Percentiles rank a stretch among this genome's conserved stretches.
Evolutionary conservation across 2,113 vertebrate species (phyloP).

Genomic region (Burhinus oedicnemus): DNA sequence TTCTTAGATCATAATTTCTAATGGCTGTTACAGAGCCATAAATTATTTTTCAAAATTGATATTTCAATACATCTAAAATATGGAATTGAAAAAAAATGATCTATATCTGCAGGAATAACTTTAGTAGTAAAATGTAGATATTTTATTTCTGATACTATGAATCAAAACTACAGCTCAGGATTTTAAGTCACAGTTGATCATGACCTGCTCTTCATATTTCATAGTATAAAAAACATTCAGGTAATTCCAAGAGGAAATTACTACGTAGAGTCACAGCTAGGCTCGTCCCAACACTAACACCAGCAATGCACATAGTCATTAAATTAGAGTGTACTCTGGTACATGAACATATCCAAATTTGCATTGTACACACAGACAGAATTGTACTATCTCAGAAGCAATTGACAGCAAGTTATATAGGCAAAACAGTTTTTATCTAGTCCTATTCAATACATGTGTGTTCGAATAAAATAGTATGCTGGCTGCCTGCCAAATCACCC

Average conservation of each 20-base stretch:
- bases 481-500: not conserved
- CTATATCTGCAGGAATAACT: not conserved
- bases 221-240: not conserved
- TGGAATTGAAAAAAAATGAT: not conserved
- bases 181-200: not conserved
- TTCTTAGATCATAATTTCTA: not conserved
- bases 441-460: not conserved
- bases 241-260: not conserved
- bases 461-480: not conserved
- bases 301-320: not conserved
- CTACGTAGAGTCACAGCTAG: not conserved
- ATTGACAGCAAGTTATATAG: not conserved
- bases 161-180: not conserved
- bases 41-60: not conserved
- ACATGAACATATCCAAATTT: not conserved
- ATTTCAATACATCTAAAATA: not conserved
- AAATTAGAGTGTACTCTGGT: not conserved
- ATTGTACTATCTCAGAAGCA: not conserved
- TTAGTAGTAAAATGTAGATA: not conserved
- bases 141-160: not conserved
- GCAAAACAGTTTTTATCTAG: not conserved
- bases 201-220: not conserved
- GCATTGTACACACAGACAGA: not conserved
- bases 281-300: not conserved
- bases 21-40: not conserved